These are phyloP conservation scores for Galbula dea DNA, from an alignment of 2,113 vertebrate species.

Conservation along the genomic window DNA sequence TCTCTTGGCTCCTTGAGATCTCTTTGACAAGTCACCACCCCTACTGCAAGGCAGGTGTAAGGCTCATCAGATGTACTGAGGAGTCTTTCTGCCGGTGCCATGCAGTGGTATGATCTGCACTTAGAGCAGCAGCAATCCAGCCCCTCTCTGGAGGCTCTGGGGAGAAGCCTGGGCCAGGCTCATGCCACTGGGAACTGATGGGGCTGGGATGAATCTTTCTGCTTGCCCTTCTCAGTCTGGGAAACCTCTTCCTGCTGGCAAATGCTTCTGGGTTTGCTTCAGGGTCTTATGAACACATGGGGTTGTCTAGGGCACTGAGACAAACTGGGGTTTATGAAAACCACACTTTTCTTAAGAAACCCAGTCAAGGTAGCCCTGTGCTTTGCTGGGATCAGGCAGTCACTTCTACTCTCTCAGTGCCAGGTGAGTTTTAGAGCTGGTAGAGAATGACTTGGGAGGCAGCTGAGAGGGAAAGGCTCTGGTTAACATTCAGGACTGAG, in stretches of 20 bases:
- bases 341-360: no score
- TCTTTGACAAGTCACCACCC: background rate
- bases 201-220: background rate
- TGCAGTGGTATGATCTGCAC: background rate
- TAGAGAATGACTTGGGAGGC: background rate
- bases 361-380: background rate
- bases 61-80: background rate
- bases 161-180: background rate
- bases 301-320: background rate
- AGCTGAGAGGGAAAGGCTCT: background rate
- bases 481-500: accelerated
- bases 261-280: background rate
- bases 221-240: background rate
- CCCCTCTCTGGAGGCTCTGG: no score
- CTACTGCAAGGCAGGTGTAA: background rate
- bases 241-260: background rate
- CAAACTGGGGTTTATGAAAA: background rate
- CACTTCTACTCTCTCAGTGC: background rate
- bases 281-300: background rate
- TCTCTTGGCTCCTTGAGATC: background rate
- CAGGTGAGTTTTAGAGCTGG: background rate
- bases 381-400: background rate
- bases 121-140: background rate
- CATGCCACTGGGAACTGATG: background rate
- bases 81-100: background rate